These are phyloP conservation scores for Ptyas mucosa DNA, from an alignment of 2,113 vertebrate species.

Conservation along the genomic window DNA sequence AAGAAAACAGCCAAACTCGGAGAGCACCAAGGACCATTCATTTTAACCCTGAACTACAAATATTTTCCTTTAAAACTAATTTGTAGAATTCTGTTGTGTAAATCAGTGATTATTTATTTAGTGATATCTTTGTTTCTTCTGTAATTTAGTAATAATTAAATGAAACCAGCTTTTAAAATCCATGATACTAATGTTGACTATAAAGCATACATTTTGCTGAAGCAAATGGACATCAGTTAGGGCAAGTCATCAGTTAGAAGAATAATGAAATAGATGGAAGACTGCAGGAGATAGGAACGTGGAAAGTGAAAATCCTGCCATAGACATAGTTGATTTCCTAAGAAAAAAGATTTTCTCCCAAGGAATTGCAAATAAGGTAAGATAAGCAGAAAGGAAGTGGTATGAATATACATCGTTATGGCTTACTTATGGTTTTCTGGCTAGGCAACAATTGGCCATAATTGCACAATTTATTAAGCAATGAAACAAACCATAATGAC, in stretches of 20 bases:
- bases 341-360: background rate
- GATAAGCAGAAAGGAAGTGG: background rate
- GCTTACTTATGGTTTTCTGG: background rate
- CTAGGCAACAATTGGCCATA: background rate
- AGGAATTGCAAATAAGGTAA: background rate
- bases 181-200: background rate
- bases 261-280: background rate
- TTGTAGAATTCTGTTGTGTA: background rate
- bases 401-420: background rate
- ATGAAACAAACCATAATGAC: background rate
- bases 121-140: background rate
- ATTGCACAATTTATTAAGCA: background rate
- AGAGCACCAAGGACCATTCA: background rate
- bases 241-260: background rate
- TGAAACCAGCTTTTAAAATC: background rate
- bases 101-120: background rate
- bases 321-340: background rate
- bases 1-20: background rate
- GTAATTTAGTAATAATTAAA: background rate
- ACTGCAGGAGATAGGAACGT: background rate
- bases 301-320: background rate
- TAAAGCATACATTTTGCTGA: background rate
- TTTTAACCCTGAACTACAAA: background rate
- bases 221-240: background rate
- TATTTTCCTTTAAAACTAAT: background rate